Conservation (phyloP, 2,797 vertebrate species). For the Gymnothorax javanicus region DNA sequence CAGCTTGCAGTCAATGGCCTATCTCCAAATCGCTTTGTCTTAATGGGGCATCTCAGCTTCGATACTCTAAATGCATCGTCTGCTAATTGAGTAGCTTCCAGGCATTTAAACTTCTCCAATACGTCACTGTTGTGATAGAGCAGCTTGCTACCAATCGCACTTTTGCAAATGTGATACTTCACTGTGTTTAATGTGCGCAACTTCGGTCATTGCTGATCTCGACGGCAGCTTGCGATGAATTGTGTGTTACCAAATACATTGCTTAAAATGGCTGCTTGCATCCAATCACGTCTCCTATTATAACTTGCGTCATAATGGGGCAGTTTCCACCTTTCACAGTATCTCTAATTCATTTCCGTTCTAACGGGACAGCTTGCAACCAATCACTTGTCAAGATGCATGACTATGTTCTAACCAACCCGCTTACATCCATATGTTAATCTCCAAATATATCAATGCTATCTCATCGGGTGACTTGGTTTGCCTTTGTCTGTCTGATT, state of each 20-base stretch:
- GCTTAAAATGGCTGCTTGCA: neutral
- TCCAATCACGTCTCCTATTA: neutral
- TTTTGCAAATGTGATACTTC: too few species aligned
- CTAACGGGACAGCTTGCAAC: neutral
- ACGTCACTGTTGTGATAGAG: too few species aligned
- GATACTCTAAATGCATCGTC: too few species aligned
- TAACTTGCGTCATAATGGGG: neutral
- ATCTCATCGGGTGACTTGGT: neutral
- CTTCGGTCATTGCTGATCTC: neutral
- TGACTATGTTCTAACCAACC: neutral
- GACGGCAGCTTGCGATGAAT: neutral
- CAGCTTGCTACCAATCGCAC: too few species aligned
- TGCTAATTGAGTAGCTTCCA: too few species aligned
- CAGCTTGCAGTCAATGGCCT: neutral
- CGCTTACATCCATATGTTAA: neutral
- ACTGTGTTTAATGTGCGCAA: too few species aligned
- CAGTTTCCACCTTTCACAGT: neutral
- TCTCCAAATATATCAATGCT: neutral
- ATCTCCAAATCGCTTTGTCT: neutral
- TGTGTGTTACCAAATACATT: neutral
- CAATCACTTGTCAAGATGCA: neutral
- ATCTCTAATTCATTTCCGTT: neutral
- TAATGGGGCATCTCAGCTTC: too few species aligned
- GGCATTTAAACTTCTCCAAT: too few species aligned
- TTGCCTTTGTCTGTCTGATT: neutral